Base-by-base conservation (phyloP, 2,888 invertebrate genomes). In the Ptychoptera albimana region DNA sequence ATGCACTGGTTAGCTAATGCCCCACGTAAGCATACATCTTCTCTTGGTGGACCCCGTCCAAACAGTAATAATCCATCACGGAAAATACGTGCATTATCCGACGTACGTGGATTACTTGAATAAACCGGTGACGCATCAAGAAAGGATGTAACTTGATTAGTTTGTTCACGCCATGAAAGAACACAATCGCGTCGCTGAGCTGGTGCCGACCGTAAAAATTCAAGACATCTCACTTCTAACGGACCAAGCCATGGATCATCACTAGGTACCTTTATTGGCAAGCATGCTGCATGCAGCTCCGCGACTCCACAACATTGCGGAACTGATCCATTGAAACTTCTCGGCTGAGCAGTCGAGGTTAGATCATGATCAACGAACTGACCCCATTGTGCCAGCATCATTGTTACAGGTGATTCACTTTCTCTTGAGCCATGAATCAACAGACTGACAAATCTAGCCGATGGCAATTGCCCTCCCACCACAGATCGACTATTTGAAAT, bases 301-400 rank as follows among this genome's bases (percentile, higher is more conserved):
- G 57, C 58, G 13, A 58, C 55, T 2, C 63, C 64, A 56, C 86
- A 86, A 59, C 87, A 86, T 52, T 81, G 72, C 31, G 87, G 83
- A 45, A 86, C 75, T 0, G 82, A 78, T 8, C 82, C 80, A 57
- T 85, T 82, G 55, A 85, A 82, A 13, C 42, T 42, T 62, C 80
- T 69, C 1, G 82, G 77, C 54, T 83, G 83, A 0, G 80, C 82
- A 5, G 82, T 79, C 0, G 82, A 79, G 36, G 83, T 86, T 50
- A 92, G 66, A 58, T 92, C 91, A 55, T 92, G 91, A 58, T 91
- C 91, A 46, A 92, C 57, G 53, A 92, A 80, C 63, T 92, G 91
- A 0, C 91, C 91, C 85, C 89, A 89, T 59, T 91, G 89, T 75
- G 87, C 88, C 47, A 86, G 72, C 74, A 85, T 77, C 51, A 83